A percentile compares a stretch with the other conserved stretches of the same genome.
phyloP scores from a whole-genome alignment of 35 echinoderm and acorn worm genomes.

The Ophiothrix spiculata region DNA sequence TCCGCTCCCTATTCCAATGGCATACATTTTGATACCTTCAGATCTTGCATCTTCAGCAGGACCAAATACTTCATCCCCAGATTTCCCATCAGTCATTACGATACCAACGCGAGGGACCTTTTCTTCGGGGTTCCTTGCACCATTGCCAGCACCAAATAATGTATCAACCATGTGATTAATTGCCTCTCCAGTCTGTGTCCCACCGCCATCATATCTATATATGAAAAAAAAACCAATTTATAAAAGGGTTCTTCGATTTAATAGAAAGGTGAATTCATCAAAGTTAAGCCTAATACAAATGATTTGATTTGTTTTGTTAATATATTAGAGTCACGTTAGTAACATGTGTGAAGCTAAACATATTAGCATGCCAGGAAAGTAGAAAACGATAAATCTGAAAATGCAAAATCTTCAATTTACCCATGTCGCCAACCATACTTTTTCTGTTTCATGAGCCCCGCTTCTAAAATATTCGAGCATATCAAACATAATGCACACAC shows the following conservation, averaged over 20 bases:
- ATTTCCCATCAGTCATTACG: conserved; percentile 11
- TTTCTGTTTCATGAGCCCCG: no score
- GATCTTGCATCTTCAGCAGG: neutral
- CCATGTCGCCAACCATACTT: no score
- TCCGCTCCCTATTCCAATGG: neutral
- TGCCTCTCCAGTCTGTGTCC: neutral
- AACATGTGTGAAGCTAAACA: no score
- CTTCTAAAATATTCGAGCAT: no score
- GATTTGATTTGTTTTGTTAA: no score
- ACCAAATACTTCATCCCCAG: neutral
- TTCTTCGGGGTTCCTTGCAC: neutral
- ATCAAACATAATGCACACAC: no score
- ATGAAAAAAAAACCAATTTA: neutral
- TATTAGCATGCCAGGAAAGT: no score
- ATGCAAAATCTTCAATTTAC: no score
- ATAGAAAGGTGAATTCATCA: no score
- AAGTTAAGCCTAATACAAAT: no score
- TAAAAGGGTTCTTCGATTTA: neutral
- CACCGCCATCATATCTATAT: neutral
- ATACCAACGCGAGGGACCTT: neutral
- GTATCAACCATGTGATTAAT: neutral
- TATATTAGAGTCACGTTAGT: no score
- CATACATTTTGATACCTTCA: conserved; percentile 1
- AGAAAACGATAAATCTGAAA: no score
- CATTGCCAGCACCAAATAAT: neutral